Base-by-base conservation (phyloP, 53 echinoderm and acorn worm genomes). In the Actinopyga echinites region DNA sequence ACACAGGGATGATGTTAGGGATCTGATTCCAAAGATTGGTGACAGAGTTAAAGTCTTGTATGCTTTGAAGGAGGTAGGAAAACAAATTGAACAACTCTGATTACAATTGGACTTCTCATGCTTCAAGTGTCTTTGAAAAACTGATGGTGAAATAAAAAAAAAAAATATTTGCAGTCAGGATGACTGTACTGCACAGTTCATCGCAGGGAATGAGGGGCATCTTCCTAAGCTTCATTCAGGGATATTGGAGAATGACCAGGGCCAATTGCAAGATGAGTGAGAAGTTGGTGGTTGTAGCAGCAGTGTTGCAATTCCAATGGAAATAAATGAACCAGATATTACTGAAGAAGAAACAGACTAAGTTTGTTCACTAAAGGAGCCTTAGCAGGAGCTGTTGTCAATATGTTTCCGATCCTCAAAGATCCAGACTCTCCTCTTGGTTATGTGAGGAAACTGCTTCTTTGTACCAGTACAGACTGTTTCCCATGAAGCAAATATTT, bases 1-100 rank as follows among this genome's bases (percentile, higher is more conserved):
- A n/a, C n/a, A n/a, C n/a, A n/a, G n/a, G 29, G 33, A 45, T 69
- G 31, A 52, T 26, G 45, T 83, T 19, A 68, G 52, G 67, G 29
- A 49, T 32, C 22, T 83, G 30, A 83, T 83, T 13, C 77, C 77
- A 31, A 75, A 75, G 77, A 75, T 75, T 25, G 77, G 77, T 21
- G 54, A 54, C 56, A 54, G 77, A 75, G 31, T 75, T 22, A 75
- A 75, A 56, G 45, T 75, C 56, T 53, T 42, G 54, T 49, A 49
- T 55, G 77, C 52, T 54, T 75, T 49, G 77, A 64, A 54, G 59
- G 53, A 83, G 54, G 83, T 83, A 42, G 42, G 25, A 9, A 45
- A 24, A 37, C 24, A 17, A 40, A 20, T 22, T 42, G 77, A 32
- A 49, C 30, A 33, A 75, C 31, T 75, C 53, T 43, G 30, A 31